Conservation (phyloP, 2,888 invertebrate genomes). For the Meiosimyza platycephala region DNA sequence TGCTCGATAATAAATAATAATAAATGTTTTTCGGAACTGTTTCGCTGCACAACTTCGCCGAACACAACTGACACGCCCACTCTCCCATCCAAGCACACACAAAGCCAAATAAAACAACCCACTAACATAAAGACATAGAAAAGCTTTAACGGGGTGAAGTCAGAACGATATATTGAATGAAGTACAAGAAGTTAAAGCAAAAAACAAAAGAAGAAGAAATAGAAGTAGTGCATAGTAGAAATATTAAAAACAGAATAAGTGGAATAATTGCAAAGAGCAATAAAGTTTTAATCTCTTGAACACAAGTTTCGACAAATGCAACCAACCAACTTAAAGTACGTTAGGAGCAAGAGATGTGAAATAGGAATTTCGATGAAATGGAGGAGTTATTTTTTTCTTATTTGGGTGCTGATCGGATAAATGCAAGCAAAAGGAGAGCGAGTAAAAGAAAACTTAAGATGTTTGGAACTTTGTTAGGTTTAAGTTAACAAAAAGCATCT, state of each 20-base stretch:
- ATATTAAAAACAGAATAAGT: slow-evolving; percentile 13
- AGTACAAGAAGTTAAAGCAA: neutral
- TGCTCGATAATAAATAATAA: slow-evolving; percentile 31
- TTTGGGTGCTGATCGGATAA: too few relatives aligned
- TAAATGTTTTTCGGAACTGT: slow-evolving; percentile 27
- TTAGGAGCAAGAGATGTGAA: neutral
- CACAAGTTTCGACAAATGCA: slow-evolving; percentile 23
- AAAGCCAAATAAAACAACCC: slow-evolving; percentile 2
- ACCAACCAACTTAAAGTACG: neutral
- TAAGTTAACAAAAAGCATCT: too few relatives aligned
- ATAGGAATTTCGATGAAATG: too few relatives aligned
- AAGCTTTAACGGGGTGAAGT: too few relatives aligned
- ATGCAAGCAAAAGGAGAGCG: too few relatives aligned
- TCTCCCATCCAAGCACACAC: neutral
- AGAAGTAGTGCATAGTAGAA: too few relatives aligned
- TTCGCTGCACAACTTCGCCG: neutral
- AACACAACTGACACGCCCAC: neutral
- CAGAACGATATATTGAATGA: too few relatives aligned
- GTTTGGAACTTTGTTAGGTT: too few relatives aligned
- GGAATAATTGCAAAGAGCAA: slow-evolving; percentile 31
- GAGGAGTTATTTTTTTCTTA: too few relatives aligned
- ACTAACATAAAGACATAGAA: neutral
- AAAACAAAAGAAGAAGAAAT: neutral
- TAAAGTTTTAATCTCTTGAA: slow-evolving; percentile 32
- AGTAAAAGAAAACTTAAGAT: too few relatives aligned